phyloP scores from a whole-genome alignment of 1,140 invertebrate genomes.

The Neodiprion fabricii region DNA sequence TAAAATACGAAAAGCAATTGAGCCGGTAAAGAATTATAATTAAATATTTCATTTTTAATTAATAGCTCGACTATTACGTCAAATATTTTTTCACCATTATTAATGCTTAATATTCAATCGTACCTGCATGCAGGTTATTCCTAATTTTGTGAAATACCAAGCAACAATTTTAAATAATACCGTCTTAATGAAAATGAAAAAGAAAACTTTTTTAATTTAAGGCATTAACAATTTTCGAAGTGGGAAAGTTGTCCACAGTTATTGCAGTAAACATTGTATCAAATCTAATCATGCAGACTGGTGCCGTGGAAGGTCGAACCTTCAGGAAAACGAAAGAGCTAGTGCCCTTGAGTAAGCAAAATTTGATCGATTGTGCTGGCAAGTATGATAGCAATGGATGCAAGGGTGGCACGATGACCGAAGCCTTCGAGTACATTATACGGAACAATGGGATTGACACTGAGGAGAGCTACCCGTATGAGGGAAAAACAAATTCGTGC shows the following conservation, averaged over 20 bases:
- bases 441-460: slow-evolving; percentile 91
- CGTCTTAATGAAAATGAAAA: background rate
- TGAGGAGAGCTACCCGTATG: slow-evolving; percentile 90
- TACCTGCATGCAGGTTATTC: slow-evolving; percentile 17
- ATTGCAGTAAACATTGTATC: background rate
- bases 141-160: background rate
- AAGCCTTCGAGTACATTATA: slow-evolving; percentile 91
- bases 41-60: no score
- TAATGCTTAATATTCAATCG: background rate
- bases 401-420: slow-evolving; percentile 93
- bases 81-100: background rate
- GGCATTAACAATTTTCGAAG: background rate
- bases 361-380: slow-evolving; percentile 92
- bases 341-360: slow-evolving; percentile 95
- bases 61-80: no score
- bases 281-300: slow-evolving; percentile 71
- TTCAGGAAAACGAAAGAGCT: slow-evolving; percentile 85
- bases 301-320: slow-evolving; percentile 94
- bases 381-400: slow-evolving; percentile 95
- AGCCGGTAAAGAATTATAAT: no score
- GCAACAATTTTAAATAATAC: background rate
- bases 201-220: background rate
- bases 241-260: background rate
- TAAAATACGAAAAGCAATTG: no score
- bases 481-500: slow-evolving; percentile 77